Evolutionary conservation across 1,140 invertebrate genomes (phyloP).

Genomic region (Trachymyrmex cornetzi): DNA sequence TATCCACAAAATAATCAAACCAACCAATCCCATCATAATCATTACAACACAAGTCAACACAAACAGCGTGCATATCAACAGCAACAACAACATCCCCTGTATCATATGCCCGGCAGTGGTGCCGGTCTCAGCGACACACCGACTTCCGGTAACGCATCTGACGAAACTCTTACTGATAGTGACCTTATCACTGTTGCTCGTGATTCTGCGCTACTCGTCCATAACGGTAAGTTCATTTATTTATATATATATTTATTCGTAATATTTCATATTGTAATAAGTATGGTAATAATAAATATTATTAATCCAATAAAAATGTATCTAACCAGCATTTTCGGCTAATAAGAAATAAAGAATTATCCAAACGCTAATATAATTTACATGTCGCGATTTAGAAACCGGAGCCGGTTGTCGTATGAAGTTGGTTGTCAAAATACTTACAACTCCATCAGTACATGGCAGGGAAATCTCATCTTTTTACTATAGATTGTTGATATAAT

Average conservation of each 20-base stretch:
- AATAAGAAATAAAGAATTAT: background rate
- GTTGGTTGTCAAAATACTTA: no score
- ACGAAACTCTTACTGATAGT: conserved; percentile 93
- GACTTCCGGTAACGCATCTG: conserved; percentile 92
- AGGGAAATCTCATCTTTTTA: no score
- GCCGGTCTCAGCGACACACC: conserved; percentile 92
- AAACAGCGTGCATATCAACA: conserved; percentile 81
- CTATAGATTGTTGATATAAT: no score
- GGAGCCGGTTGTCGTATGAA: no score
- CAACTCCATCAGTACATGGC: no score
- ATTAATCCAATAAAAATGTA: background rate
- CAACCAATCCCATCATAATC: conserved; percentile 82
- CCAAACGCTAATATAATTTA: background rate
- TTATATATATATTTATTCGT: background rate
- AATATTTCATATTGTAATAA: background rate
- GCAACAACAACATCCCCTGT: conserved; percentile 84
- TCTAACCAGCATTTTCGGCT: background rate
- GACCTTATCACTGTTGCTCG: conserved; percentile 91
- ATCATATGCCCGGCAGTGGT: conserved; percentile 86
- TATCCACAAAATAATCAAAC: conserved; percentile 81
- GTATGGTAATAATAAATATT: background rate
- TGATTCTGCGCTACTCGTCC: conserved; percentile 92
- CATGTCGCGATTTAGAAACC: background rate
- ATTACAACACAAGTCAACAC: conserved; percentile 80
- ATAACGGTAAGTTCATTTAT: conserved; percentile 89